These are phyloP conservation scores for Danio aesculapii DNA, from an alignment of 2,797 vertebrate genomes.

Conservation along the genomic window DNA sequence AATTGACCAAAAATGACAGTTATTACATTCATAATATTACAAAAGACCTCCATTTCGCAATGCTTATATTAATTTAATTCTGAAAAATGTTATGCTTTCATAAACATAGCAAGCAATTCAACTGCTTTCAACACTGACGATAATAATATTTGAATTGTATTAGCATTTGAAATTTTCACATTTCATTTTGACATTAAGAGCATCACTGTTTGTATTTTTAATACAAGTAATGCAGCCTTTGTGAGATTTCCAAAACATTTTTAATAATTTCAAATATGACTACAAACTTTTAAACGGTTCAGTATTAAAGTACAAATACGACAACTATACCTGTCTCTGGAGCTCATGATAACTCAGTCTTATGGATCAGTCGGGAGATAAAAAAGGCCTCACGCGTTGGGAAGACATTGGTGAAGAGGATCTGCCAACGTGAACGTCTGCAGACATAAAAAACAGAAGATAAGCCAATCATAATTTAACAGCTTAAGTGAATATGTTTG, in stretches of 20 bases:
- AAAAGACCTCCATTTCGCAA: too few species aligned
- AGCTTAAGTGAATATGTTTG: neutral
- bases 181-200: neutral
- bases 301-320: neutral
- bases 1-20: too few species aligned
- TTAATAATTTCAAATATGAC: neutral
- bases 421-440: constrained; percentile 68
- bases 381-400: constrained; percentile 92
- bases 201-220: neutral
- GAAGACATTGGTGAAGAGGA: constrained; percentile 95
- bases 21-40: too few species aligned
- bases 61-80: too few species aligned
- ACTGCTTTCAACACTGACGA: too few species aligned
- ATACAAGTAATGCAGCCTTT: neutral
- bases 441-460: neutral
- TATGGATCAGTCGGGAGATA: constrained; percentile 93
- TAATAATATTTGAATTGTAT: too few species aligned
- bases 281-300: neutral
- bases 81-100: too few species aligned
- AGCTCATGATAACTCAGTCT: constrained; percentile 96
- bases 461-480: neutral
- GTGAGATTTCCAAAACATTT: neutral
- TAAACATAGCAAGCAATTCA: too few species aligned
- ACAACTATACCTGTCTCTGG: constrained; percentile 88
- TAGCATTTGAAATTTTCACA: neutral